Conservation (phyloP, 2,888 invertebrate genomes). For the Hemicrepidius hirtus region DNA sequence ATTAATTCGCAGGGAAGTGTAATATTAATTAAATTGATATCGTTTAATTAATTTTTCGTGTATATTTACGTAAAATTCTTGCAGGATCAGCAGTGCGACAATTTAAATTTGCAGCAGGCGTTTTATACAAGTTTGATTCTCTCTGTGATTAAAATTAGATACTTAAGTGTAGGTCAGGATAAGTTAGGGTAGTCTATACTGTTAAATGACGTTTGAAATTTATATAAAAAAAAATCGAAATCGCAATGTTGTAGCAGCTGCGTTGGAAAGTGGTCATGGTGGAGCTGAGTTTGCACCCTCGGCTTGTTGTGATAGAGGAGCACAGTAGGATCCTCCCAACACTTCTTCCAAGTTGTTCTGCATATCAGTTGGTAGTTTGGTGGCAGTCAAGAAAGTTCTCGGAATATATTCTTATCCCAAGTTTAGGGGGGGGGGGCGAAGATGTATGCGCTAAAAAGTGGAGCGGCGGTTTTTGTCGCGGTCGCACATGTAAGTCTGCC, state of each 20-base stretch:
- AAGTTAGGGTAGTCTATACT: no score
- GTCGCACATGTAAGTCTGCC: slow-evolving; percentile 48
- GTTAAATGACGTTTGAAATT: no score
- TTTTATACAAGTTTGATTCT: no score
- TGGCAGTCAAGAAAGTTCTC: slow-evolving; percentile 36
- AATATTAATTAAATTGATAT: no score
- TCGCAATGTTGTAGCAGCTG: background rate
- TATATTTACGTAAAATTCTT: no score
- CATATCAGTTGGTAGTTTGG: slow-evolving; percentile 45
- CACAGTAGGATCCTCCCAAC: background rate
- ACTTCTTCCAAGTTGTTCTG: slow-evolving; percentile 30
- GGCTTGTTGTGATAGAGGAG: background rate
- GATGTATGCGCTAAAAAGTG: slow-evolving; percentile 46
- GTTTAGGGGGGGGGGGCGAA: slow-evolving; percentile 10
- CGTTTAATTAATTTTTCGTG: no score
- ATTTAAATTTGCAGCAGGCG: no score
- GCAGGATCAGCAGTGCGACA: no score
- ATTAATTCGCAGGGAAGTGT: no score
- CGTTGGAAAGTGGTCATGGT: slow-evolving; percentile 5
- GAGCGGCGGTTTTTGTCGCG: slow-evolving; percentile 49
- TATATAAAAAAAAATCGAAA: no score
- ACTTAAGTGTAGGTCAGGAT: no score
- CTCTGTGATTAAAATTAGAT: no score
- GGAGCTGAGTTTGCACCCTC: slow-evolving; percentile 13
- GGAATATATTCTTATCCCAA: slow-evolving; percentile 28